phyloP scores from a whole-genome alignment of 2,888 invertebrate genomes.

The Tholera decimalis region DNA sequence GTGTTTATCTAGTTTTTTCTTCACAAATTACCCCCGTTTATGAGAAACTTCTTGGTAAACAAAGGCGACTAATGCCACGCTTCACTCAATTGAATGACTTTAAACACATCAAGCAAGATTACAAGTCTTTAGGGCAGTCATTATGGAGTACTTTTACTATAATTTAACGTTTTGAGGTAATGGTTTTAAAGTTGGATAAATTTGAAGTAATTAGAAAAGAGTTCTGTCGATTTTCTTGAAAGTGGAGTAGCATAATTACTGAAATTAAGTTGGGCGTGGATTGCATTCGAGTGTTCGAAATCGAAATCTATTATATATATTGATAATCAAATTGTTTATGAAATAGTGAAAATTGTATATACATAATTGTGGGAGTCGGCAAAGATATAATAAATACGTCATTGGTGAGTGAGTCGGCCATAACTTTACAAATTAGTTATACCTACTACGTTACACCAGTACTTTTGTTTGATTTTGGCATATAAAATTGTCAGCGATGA shows the following conservation, averaged over 20 bases:
- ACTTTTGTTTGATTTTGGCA: too few species aligned
- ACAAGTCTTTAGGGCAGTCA: constrained; percentile 33
- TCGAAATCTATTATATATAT: too few species aligned
- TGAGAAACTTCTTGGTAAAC: constrained; percentile 59
- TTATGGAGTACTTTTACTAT: constrained; percentile 7
- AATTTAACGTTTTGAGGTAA: background rate
- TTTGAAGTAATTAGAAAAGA: constrained; percentile 26
- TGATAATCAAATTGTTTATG: too few species aligned
- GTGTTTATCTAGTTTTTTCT: constrained; percentile 65
- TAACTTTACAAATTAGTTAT: too few species aligned
- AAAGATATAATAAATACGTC: too few species aligned
- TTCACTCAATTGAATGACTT: constrained; percentile 47
- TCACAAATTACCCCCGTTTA: constrained; percentile 60
- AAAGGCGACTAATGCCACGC: constrained; percentile 42
- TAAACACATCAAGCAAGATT: constrained; percentile 24
- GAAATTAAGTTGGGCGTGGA: background rate
- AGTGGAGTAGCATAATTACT: constrained; percentile 7
- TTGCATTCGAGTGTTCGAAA: background rate
- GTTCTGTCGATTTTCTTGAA: constrained; percentile 1
- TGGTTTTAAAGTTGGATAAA: constrained; percentile 3
- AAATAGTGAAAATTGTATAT: too few species aligned
- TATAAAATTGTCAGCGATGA: too few species aligned
- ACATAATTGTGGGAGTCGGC: too few species aligned
- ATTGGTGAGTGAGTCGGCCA: too few species aligned
- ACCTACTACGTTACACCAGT: too few species aligned